These are phyloP conservation scores for Semnornis frantzii DNA, from an alignment of 2,113 vertebrate genomes.

Conservation along the genomic window DNA sequence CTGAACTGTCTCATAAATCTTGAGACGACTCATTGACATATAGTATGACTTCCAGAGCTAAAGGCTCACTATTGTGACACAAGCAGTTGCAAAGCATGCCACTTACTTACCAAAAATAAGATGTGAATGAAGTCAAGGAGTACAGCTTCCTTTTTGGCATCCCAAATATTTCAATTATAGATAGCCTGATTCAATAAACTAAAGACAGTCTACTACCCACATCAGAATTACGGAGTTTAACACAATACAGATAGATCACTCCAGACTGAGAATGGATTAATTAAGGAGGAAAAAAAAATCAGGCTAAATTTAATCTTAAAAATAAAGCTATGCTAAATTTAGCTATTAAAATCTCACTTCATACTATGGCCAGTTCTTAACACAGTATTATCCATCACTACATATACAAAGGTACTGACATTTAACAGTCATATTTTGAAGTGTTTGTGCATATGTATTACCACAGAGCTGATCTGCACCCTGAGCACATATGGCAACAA, in stretches of 20 bases:
- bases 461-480: neutral
- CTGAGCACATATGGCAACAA: rapidly evolving
- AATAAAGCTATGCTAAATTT: neutral
- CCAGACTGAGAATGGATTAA: neutral
- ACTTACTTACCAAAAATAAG: neutral
- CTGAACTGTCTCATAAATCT: neutral
- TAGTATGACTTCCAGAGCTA: neutral
- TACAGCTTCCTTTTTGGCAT: neutral
- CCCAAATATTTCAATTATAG: neutral
- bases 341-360: neutral
- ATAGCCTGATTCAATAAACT: neutral
- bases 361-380: neutral
- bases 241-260: neutral
- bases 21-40: neutral
- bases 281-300: neutral
- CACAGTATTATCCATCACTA: neutral
- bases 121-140: neutral
- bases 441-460: neutral
- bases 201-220: neutral
- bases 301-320: neutral
- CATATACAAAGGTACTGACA: neutral
- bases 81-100: neutral
- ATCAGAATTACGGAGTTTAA: neutral
- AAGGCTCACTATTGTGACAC: neutral
- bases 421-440: neutral